These are phyloP conservation scores for Pseudachorutes palmiensis DNA, from an alignment of 1,140 invertebrate genomes.

Conservation along the genomic window DNA sequence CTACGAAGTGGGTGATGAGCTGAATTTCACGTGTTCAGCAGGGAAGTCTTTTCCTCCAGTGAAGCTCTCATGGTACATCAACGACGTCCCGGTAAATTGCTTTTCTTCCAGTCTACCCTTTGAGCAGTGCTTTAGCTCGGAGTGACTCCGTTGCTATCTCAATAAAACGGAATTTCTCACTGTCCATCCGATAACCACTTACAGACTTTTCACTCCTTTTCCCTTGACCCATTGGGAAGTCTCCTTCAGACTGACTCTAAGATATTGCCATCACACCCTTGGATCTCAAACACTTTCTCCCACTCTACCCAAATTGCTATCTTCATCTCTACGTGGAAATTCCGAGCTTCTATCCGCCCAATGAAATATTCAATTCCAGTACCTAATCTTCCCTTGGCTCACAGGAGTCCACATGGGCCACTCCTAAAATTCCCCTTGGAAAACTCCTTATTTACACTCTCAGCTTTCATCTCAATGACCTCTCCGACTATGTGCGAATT, in stretches of 20 bases:
- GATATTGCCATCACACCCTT: neutral
- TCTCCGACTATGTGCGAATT: neutral
- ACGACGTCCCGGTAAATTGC: conserved; percentile 39
- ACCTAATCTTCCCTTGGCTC: conserved; percentile 2
- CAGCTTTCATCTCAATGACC: conserved; percentile 5
- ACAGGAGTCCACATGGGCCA: neutral
- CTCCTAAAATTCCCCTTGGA: neutral
- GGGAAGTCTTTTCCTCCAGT: conserved; percentile 41
- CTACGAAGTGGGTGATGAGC: conserved; percentile 42
- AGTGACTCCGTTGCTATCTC: conserved; percentile 18
- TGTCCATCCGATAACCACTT: conserved; percentile 19
- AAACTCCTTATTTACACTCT: conserved; percentile 10
- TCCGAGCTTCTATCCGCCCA: neutral
- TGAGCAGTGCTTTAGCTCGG: neutral
- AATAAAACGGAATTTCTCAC: conserved; percentile 34
- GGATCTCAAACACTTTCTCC: neutral
- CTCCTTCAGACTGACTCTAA: neutral
- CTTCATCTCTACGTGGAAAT: neutral
- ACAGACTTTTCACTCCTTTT: neutral
- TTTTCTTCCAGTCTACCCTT: conserved; percentile 1
- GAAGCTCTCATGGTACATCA: conserved; percentile 47
- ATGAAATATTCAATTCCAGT: conserved; percentile 11
- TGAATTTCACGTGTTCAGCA: conserved; percentile 43
- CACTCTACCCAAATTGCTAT: conserved; percentile 10
- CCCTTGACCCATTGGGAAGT: neutral